A percentile compares a stretch with the other conserved stretches of the same genome.
phyloP scores from a whole-genome alignment of 2,797 vertebrate genomes.

The Myotis vivesi region DNA sequence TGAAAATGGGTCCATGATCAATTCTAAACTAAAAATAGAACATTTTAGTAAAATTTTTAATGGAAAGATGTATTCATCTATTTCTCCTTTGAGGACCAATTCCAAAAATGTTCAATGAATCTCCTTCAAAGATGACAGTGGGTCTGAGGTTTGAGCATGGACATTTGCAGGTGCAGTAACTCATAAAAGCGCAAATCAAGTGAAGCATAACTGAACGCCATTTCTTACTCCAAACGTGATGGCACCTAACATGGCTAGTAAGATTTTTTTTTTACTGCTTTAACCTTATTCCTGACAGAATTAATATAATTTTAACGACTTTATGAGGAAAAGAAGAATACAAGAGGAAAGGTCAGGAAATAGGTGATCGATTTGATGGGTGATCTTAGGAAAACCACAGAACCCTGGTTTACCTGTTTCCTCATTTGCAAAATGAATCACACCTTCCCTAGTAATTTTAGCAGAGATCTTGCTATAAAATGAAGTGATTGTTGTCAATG shows the following conservation, averaged over 20 bases:
- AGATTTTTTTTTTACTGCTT: neutral
- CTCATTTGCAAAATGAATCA: slow-evolving; percentile 5
- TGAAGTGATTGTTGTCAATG: neutral
- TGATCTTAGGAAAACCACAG: neutral
- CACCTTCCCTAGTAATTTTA: neutral
- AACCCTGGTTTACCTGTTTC: neutral
- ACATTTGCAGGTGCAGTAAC: neutral
- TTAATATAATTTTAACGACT: neutral
- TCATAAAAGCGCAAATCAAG: neutral
- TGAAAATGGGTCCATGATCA: neutral
- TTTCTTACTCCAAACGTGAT: neutral
- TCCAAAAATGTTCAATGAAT: slow-evolving; percentile 9
- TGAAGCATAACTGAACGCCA: neutral
- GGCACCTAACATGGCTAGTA: neutral
- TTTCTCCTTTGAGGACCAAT: neutral
- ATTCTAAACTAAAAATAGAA: slow-evolving; percentile 28
- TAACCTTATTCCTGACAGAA: neutral
- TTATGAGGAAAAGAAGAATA: neutral
- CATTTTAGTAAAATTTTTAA: slow-evolving; percentile 50
- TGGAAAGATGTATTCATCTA: neutral
- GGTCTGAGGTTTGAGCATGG: neutral
- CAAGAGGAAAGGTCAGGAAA: neutral
- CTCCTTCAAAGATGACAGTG: neutral
- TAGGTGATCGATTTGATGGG: neutral
- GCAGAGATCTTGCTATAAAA: slow-evolving; percentile 1